Evolutionary conservation across 2,113 vertebrate species (phyloP).

Genomic region (Campylomormyrus numenius): DNA sequence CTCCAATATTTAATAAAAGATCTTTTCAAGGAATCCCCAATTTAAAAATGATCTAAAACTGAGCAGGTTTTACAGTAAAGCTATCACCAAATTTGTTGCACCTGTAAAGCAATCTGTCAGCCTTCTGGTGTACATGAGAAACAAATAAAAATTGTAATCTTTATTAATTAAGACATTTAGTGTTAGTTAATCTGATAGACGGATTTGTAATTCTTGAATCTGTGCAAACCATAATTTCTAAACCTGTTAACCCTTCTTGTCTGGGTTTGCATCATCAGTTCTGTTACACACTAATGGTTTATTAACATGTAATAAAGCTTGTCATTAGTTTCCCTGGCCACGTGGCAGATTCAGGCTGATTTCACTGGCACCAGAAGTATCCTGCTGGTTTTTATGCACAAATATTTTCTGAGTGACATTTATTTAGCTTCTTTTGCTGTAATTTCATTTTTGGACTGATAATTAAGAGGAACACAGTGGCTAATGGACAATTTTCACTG

Average conservation of each 20-base stretch:
- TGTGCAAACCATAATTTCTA: background rate
- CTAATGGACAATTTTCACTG: background rate
- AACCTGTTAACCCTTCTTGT: background rate
- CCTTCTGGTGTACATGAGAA: background rate
- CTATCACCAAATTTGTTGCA: background rate
- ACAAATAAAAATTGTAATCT: background rate
- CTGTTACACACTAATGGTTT: background rate
- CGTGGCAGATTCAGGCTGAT: background rate
- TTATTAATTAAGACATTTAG: background rate
- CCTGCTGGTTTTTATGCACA: background rate
- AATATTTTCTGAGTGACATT: background rate
- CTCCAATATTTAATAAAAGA: background rate
- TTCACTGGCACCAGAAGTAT: background rate
- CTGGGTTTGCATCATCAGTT: background rate
- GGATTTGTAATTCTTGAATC: background rate
- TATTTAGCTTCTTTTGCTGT: background rate
- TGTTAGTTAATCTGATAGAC: background rate
- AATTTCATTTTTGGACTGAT: background rate
- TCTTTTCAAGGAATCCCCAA: background rate
- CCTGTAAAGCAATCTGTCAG: conserved; percentile 6
- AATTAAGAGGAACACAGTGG: background rate
- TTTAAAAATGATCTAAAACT: background rate
- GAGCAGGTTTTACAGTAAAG: background rate
- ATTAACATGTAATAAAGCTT: background rate
- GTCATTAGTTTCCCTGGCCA: background rate